Percentiles rank a stretch among this genome's conserved stretches.
Evolutionary conservation across 2,797 vertebrate species (phyloP).

Genomic region (Scomberomorus guttatus): DNA sequence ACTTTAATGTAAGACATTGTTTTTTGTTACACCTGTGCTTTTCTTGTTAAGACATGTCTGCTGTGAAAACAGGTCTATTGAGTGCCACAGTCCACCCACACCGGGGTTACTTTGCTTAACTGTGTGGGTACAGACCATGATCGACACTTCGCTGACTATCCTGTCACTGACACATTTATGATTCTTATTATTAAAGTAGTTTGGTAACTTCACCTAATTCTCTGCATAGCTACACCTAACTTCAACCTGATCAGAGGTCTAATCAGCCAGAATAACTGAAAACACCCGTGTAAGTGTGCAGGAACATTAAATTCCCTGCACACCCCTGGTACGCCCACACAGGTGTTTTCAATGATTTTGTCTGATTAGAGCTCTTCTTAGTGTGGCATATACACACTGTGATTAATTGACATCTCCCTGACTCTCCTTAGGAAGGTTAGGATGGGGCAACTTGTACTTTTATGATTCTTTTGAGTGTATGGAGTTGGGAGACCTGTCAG

Average conservation of each 20-base stretch:
- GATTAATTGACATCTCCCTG: not conserved
- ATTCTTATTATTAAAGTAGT: slow-evolving; percentile 7
- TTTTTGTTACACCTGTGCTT: not conserved
- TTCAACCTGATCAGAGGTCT: slow-evolving; percentile 12
- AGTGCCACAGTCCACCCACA: not conserved
- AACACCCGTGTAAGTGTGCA: slow-evolving; percentile 21
- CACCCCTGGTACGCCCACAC: not conserved
- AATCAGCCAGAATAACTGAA: slow-evolving; percentile 32
- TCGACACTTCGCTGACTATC: too few relatives aligned
- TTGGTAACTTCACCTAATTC: slow-evolving; percentile 18
- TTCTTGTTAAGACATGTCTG: not conserved
- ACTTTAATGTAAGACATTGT: not conserved
- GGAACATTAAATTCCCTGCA: not conserved
- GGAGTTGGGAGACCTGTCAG: not conserved
- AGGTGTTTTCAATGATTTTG: slow-evolving; percentile 16
- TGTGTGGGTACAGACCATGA: not conserved
- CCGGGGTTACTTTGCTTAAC: not conserved
- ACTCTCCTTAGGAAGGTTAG: not conserved
- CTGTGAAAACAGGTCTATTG: not conserved
- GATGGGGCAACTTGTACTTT: not conserved
- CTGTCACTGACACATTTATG: not conserved
- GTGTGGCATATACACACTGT: not conserved
- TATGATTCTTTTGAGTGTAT: not conserved
- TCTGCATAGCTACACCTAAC: not conserved
- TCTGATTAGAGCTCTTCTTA: slow-evolving; percentile 1